These are phyloP conservation scores for Aegithalos caudatus DNA, from an alignment of 2,113 vertebrate genomes.

Conservation along the genomic window DNA sequence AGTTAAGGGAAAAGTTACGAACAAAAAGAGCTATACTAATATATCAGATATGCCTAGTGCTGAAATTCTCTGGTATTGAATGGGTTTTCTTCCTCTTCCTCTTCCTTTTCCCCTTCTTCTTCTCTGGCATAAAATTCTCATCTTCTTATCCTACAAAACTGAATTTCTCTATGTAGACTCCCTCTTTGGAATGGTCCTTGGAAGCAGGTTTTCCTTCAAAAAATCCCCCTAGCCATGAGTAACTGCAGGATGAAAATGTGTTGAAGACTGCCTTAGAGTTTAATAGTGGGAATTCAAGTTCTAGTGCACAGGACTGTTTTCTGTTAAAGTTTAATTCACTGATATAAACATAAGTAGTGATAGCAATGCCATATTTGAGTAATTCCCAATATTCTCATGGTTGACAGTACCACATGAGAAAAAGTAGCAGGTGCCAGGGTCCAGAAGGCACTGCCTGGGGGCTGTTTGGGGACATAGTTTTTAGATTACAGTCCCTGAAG, in stretches of 20 bases:
- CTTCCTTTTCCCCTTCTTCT: not conserved
- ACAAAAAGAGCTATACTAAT: not conserved
- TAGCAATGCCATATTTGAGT: not conserved
- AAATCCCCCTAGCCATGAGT: not conserved
- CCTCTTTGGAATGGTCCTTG: not conserved
- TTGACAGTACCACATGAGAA: not conserved
- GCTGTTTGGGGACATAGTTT: fast-evolving
- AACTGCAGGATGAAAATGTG: not conserved
- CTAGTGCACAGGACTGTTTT: not conserved
- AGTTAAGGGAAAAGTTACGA: not conserved
- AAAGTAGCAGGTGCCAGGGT: not conserved
- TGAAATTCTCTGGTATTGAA: not conserved
- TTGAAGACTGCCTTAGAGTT: not conserved
- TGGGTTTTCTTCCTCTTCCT: not conserved
- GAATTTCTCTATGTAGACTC: not conserved
- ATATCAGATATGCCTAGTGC: not conserved
- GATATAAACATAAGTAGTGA: not conserved
- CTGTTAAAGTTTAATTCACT: not conserved
- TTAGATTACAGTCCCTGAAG: not conserved
- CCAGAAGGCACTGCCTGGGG: fast-evolving
- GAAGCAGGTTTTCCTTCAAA: not conserved
- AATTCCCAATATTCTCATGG: not conserved
- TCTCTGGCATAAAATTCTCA: not conserved
- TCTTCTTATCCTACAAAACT: not conserved
- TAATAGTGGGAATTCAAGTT: not conserved